Conservation (phyloP, 2,113 vertebrate genomes). For the Hyperoodon ampullatus region DNA sequence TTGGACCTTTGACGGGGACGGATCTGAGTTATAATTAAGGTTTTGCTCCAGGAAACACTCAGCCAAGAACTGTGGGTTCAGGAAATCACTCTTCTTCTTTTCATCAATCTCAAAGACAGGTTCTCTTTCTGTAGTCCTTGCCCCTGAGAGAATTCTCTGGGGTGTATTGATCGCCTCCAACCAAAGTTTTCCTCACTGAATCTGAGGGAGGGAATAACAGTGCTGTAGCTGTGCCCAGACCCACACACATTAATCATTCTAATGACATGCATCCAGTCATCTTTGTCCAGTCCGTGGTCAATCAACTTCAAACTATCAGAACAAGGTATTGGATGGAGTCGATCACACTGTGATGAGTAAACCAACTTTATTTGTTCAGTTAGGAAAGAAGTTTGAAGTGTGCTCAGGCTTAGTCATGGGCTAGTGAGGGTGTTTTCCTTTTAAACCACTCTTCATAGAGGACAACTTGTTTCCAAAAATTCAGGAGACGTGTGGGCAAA, state of each 20-base stretch:
- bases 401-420: conserved; percentile 43
- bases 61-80: background rate
- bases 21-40: background rate
- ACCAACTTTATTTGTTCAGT: conserved; percentile 31
- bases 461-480: conserved; percentile 46
- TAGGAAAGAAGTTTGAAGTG: conserved; percentile 36
- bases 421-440: background rate
- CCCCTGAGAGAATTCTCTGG: background rate
- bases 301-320: background rate
- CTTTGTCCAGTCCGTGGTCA: background rate
- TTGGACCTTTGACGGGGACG: background rate
- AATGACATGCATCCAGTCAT: background rate
- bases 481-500: background rate
- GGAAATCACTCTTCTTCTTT: conserved; percentile 11
- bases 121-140: background rate
- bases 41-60: background rate
- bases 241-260: conserved; percentile 46
- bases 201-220: background rate
- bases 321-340: background rate
- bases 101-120: background rate
- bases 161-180: background rate
- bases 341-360: background rate
- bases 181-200: background rate
- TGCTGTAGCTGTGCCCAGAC: background rate
- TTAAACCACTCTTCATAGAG: background rate